phyloP scores from a whole-genome alignment of 2,888 invertebrate genomes.

The Muscina levida region DNA sequence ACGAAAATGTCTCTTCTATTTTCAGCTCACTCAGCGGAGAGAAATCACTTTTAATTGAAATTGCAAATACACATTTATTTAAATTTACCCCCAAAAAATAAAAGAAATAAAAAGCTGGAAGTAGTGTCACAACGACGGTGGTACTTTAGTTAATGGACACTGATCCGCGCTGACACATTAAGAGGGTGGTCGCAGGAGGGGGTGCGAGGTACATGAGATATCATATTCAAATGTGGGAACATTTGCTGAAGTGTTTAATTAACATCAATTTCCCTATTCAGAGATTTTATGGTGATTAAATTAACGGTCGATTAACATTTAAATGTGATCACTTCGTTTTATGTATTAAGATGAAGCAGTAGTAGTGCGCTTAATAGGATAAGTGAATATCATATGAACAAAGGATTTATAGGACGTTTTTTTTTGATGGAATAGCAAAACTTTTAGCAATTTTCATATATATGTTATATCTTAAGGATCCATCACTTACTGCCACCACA shows the following conservation, averaged over 20 bases:
- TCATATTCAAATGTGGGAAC: constrained; percentile 22
- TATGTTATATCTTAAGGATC: no score
- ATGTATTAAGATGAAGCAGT: no score
- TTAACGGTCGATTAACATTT: constrained; percentile 17
- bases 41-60: constrained; percentile 33
- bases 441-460: no score
- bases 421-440: no score
- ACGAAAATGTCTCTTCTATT: constrained; percentile 13
- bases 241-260: constrained; percentile 27
- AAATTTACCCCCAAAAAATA: constrained; percentile 44
- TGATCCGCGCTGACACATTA: constrained; percentile 26
- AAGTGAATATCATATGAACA: no score
- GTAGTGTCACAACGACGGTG: neutral
- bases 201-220: neutral
- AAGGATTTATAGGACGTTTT: no score
- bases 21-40: neutral
- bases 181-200: neutral
- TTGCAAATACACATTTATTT: constrained; percentile 59
- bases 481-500: no score
- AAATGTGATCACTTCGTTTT: constrained; percentile 8
- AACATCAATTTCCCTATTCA: constrained; percentile 25
- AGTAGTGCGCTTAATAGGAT: neutral
- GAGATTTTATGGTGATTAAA: constrained; percentile 29
- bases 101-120: constrained; percentile 23
- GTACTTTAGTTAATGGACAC: constrained; percentile 21